Conservation (phyloP, 2,797 vertebrate genomes). For the Pogoniulus pusillus region DNA sequence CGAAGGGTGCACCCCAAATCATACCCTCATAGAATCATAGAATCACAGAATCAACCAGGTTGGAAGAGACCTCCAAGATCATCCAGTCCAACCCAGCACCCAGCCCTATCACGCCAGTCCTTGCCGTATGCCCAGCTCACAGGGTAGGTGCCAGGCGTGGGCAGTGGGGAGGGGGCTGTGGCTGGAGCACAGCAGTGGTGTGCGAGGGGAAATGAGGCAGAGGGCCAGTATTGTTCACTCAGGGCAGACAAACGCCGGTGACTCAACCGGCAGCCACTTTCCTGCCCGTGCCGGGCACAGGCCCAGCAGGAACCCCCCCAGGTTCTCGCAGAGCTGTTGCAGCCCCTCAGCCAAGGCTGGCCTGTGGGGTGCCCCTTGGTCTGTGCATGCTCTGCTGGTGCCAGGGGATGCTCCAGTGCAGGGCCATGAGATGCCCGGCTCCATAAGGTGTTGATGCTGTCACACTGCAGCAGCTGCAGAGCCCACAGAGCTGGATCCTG, state of each 20-base stretch:
- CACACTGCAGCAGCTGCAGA: background rate
- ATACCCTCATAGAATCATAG: too few relatives aligned
- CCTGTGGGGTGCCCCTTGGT: background rate
- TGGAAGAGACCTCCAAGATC: too few relatives aligned
- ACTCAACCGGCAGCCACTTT: background rate
- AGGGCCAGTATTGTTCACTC: constrained; percentile 37
- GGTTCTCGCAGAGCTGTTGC: background rate
- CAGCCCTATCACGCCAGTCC: fast-evolving
- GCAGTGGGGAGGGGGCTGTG: background rate
- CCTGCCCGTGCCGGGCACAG: fast-evolving
- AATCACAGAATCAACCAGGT: too few relatives aligned
- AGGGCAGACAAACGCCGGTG: background rate
- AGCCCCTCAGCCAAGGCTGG: background rate
- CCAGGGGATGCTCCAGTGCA: background rate
- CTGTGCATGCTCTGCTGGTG: background rate
- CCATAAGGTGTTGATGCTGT: fast-evolving
- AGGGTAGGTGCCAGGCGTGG: background rate
- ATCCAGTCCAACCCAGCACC: too few relatives aligned
- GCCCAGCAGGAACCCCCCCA: background rate
- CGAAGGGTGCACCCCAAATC: fast-evolving
- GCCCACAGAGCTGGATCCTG: fast-evolving
- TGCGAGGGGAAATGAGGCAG: constrained; percentile 1
- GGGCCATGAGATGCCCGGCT: background rate
- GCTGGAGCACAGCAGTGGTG: fast-evolving
- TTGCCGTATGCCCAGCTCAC: fast-evolving